Evolutionary conservation across 2,113 vertebrate species (phyloP).

Genomic region (Rhombomys opimus): DNA sequence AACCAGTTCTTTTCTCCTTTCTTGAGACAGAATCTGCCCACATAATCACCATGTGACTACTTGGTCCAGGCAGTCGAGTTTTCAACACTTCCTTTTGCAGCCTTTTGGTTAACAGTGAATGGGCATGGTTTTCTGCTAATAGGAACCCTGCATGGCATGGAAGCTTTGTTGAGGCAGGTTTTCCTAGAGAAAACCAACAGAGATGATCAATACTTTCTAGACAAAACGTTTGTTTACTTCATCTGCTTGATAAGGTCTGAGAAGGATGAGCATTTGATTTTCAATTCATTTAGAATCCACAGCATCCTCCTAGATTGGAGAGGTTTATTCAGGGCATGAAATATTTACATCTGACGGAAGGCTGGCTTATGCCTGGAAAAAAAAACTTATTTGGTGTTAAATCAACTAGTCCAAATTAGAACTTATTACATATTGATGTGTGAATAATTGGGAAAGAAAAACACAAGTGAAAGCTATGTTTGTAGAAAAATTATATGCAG

Average conservation of each 20-base stretch:
- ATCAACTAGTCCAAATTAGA: background rate
- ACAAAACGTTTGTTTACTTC: background rate
- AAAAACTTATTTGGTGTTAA: background rate
- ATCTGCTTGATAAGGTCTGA: background rate
- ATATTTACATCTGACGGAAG: background rate
- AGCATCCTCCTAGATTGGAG: background rate
- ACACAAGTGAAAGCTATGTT: background rate
- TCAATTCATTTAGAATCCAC: constrained; percentile 3
- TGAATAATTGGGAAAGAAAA: background rate
- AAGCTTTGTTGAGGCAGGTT: background rate
- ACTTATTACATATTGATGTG: background rate
- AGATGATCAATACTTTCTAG: background rate
- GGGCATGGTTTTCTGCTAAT: background rate
- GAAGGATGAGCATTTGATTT: background rate
- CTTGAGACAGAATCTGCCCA: background rate
- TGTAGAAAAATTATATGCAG: background rate
- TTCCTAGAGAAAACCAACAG: background rate
- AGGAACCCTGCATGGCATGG: background rate
- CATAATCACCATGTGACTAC: background rate
- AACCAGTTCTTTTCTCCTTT: background rate
- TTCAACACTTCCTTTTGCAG: background rate
- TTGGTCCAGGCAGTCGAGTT: background rate
- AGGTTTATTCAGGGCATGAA: background rate
- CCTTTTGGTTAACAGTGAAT: background rate
- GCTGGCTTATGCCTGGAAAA: background rate